Conservation (phyloP, 2,113 vertebrate species). For the Abramis brama region DNA sequence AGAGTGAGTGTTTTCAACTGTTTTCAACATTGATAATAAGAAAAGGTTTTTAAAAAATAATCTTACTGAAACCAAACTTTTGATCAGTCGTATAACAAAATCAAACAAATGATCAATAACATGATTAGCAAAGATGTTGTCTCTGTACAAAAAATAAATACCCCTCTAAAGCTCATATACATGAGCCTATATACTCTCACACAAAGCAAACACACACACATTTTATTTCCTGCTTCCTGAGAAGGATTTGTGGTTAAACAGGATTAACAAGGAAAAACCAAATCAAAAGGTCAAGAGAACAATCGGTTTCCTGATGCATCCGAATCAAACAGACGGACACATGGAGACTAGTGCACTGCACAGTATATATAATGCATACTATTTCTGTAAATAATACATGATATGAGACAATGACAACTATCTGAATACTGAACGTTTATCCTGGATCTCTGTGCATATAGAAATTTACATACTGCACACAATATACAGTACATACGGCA, state of each 20-base stretch:
- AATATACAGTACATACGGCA: no score
- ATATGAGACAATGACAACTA: no score
- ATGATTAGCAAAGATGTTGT: background rate
- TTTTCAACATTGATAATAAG: no score
- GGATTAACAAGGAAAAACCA: constrained; percentile 17
- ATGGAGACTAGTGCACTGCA: background rate
- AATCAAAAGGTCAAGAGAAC: constrained; percentile 9
- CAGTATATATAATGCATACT: background rate
- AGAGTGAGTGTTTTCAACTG: no score
- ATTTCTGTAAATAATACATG: background rate
- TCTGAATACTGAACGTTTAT: no score
- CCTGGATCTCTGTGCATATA: no score
- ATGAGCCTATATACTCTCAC: background rate
- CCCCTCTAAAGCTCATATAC: background rate
- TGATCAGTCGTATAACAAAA: background rate
- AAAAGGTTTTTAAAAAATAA: background rate
- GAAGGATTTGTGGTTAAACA: constrained; percentile 4
- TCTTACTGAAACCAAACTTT: background rate
- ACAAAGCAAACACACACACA: background rate
- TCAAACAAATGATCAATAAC: background rate
- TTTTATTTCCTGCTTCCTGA: background rate
- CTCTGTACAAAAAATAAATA: background rate
- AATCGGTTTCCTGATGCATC: background rate
- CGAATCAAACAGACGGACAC: background rate
- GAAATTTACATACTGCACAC: no score